Percentiles rank a stretch among this genome's conserved stretches.
Conservation (phyloP, 2,113 vertebrate genomes). For the Regulus satrapa region DNA sequence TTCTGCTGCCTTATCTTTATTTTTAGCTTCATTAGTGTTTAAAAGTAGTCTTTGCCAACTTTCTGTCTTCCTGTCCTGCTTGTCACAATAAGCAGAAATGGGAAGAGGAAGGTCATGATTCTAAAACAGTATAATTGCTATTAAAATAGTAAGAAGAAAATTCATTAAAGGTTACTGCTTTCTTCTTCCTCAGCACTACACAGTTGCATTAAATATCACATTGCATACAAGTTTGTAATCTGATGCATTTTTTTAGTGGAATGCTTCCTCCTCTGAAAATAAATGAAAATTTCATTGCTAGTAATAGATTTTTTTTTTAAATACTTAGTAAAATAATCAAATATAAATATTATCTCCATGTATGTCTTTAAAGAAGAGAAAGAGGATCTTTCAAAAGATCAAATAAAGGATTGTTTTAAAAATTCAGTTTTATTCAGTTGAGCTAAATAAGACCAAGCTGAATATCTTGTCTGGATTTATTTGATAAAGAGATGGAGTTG, state of each 20-base stretch:
- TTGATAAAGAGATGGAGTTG: neutral
- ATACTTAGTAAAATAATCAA: neutral
- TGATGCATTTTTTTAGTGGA: neutral
- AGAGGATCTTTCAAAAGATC: too few species aligned
- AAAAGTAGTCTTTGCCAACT: neutral
- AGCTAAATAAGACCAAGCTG: neutral
- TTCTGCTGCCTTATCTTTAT: neutral
- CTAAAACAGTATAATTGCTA: slow-evolving; percentile 10
- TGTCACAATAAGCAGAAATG: slow-evolving; percentile 1
- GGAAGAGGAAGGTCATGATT: neutral
- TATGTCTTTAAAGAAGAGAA: neutral
- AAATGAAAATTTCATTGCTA: neutral
- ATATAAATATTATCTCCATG: neutral
- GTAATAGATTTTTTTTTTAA: neutral
- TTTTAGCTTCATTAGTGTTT: neutral
- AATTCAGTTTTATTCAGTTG: neutral
- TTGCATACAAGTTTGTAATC: neutral
- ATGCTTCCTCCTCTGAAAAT: neutral
- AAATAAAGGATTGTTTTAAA: too few species aligned
- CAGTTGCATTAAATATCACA: neutral
- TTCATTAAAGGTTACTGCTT: slow-evolving; percentile 25
- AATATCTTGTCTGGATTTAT: neutral
- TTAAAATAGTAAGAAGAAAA: slow-evolving; percentile 5
- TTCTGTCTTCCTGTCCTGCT: neutral
- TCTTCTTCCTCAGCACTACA: neutral